Percentiles rank a stretch among this genome's conserved stretches.
phyloP scores from a whole-genome alignment of 2,113 vertebrate species.

The Prochilodus magdalenae region DNA sequence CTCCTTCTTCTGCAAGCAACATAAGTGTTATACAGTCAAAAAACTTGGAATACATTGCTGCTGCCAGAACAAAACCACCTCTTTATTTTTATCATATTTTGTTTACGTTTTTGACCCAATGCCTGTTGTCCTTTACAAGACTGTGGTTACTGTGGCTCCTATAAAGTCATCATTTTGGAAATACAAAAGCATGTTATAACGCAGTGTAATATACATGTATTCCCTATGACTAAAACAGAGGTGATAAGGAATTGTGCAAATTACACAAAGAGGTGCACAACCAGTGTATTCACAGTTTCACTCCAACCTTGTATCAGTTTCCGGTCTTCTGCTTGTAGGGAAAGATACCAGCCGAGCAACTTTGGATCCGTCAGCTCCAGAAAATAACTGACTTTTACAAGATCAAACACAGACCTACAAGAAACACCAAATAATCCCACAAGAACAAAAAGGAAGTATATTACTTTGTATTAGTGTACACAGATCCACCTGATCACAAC shows the following conservation, averaged over 20 bases:
- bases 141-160: too few relatives aligned
- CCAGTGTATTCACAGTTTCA: neutral
- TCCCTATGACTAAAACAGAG: neutral
- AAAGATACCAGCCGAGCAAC: conserved; percentile 67
- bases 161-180: too few relatives aligned
- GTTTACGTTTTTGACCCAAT: too few relatives aligned
- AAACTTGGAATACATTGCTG: too few relatives aligned
- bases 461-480: neutral
- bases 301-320: conserved; percentile 64
- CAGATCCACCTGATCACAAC: neutral
- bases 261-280: neutral
- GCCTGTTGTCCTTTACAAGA: too few relatives aligned
- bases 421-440: neutral
- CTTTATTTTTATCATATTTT: too few relatives aligned
- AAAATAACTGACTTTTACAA: conserved; percentile 50
- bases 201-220: too few relatives aligned
- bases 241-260: neutral
- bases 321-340: conserved; percentile 59
- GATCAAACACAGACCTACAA: conserved; percentile 63
- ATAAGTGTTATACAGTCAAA: neutral
- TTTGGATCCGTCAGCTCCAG: conserved; percentile 60
- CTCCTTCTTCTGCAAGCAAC: conserved; percentile 67
- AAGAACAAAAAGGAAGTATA: neutral
- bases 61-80: too few relatives aligned
- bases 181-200: too few relatives aligned